Evolutionary conservation across 2,797 vertebrate genomes (phyloP).

Genomic region (Centropyge bicolor): DNA sequence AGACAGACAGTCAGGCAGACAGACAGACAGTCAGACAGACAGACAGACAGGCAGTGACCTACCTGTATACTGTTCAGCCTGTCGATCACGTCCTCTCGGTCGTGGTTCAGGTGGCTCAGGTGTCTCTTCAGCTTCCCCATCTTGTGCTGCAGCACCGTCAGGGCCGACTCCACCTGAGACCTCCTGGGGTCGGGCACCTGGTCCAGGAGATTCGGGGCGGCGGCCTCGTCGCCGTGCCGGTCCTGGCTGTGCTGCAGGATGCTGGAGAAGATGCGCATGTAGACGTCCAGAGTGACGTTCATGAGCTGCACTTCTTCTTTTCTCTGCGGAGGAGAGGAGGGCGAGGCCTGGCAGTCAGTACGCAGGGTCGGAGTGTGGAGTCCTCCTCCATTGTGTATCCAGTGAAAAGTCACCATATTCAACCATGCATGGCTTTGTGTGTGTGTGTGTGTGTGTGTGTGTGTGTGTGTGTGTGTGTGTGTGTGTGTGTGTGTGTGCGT

Average conservation of each 20-base stretch:
- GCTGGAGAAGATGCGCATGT: slow-evolving; percentile 61
- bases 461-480: too few relatives aligned
- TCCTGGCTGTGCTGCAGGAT: slow-evolving; percentile 13
- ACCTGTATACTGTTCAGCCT: slow-evolving; percentile 52
- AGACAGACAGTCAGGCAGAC: neutral
- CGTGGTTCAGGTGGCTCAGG: neutral
- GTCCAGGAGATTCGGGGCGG: slow-evolving; percentile 27
- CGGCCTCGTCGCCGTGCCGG: fast-evolving
- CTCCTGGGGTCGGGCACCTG: fast-evolving
- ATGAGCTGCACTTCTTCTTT: slow-evolving; percentile 45
- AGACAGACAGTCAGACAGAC: neutral
- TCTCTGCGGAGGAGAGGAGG: slow-evolving; percentile 42
- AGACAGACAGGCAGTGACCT: neutral
- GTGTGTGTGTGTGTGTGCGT: neutral
- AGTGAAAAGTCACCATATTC: too few relatives aligned
- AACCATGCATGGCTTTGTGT: too few relatives aligned
- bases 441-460: too few relatives aligned
- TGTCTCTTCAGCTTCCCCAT: neutral
- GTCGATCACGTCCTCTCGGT: neutral
- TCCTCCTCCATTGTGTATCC: too few relatives aligned
- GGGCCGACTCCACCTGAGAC: fast-evolving
- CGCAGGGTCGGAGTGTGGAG: too few relatives aligned
- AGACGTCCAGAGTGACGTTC: slow-evolving; percentile 67
- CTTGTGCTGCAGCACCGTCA: fast-evolving
- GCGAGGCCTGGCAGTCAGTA: neutral